Evolutionary conservation across 1,140 invertebrate species (phyloP), one percentile per base, ranked within the genome.

Genomic region (Drosophila yakuba): DNA sequence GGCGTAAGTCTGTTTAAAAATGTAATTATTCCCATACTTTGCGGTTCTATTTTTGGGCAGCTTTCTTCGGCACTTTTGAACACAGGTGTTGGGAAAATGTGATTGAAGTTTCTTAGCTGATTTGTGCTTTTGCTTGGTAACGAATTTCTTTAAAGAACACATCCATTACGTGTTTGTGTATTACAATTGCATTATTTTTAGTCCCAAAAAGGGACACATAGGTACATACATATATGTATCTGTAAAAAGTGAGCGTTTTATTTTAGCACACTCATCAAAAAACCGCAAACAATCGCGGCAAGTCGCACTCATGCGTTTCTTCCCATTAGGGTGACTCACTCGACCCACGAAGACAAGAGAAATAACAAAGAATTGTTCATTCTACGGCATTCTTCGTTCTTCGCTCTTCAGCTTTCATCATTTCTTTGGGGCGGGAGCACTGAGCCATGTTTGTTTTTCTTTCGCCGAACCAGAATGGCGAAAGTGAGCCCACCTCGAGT

Each of bases 201-300:
- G 14, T 8, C 1, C 20, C 36, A 23, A 25, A 14, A 20, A 14
- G 15, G 35, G 48, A 51, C 25, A 50, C 25, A 5, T 25, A 50
- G 1, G 2, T 25, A 4, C 4, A 5, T 4, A 4, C 3, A 8
- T 8, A 7, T 10, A 32, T 28, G 6, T 28, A 28, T 28, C 1
- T 28, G 6, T 7, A 32, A 8, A 15, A 51, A 51, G n/a, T 45
- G 25, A 60, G 55, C 12, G 36, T 14, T 60, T 63, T 61, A 43
- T 71, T 69, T 20, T 28, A 41, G 66, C 62, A 55, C 54, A 47
- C 44, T 71, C 64, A 71, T 71, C 43, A 71, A 32, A 56, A 71
- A 50, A 47, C 10, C 41, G 25, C 41, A 47, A 68, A 52, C 47
- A 69, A 69, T 36, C 48, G 62, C 63, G 11, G 25, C 50, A 28